phyloP scores from a whole-genome alignment of 2,888 invertebrate genomes.

The Eupithecia subumbrata region DNA sequence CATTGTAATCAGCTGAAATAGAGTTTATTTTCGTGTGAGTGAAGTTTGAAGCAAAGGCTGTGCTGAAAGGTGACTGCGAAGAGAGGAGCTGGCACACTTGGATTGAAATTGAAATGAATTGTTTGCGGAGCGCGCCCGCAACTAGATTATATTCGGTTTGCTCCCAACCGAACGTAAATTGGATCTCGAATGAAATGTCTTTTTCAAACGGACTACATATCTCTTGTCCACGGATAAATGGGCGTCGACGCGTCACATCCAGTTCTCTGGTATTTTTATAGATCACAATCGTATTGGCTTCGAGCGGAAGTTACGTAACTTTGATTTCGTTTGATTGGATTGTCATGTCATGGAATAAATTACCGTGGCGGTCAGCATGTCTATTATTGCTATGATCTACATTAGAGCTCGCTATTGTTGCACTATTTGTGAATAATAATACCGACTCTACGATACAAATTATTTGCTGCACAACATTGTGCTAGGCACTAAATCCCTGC shows the following conservation, averaged over 20 bases:
- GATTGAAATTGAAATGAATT: conserved; percentile 78
- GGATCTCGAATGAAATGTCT: conserved; percentile 74
- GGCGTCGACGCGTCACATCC: conserved; percentile 20
- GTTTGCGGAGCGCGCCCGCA: conserved; percentile 69
- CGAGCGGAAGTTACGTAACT: conserved; percentile 32
- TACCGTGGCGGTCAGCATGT: conserved; percentile 25
- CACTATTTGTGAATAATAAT: conserved; percentile 6
- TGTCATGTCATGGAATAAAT: conserved; percentile 36
- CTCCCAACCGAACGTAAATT: conserved; percentile 66
- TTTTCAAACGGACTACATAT: conserved; percentile 59
- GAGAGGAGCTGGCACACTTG: conserved; percentile 58
- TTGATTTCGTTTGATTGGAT: conserved; percentile 35
- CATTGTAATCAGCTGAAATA: neutral
- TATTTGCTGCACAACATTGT: conserved; percentile 21
- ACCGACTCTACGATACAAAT: conserved; percentile 14
- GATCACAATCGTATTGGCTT: conserved; percentile 26
- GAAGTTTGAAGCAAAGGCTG: conserved; percentile 29
- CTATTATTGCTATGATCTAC: conserved; percentile 17
- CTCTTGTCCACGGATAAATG: conserved; percentile 44
- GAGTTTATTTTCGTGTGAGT: conserved; percentile 3
- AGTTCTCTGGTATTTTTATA: conserved; percentile 28
- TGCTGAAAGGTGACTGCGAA: conserved; percentile 48
- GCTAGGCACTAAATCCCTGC: conserved; percentile 12
- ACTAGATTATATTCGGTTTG: conserved; percentile 69
- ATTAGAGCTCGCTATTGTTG: conserved; percentile 2